Conservation (phyloP, 2,797 vertebrate genomes). For the Dryobates pubescens region DNA sequence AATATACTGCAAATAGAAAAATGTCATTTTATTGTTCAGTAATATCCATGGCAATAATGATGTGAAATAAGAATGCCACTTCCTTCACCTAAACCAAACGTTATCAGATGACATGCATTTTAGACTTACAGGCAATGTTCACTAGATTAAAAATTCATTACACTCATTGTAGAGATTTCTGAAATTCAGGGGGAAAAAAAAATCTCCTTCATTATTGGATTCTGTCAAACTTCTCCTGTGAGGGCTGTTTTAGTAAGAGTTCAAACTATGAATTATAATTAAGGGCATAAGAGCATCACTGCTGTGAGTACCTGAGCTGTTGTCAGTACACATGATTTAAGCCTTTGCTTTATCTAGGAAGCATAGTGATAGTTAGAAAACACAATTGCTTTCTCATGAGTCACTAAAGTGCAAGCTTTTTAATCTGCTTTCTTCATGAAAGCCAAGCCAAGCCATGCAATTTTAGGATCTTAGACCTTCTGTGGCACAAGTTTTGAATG, state of each 20-base stretch:
- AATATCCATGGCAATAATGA: background rate
- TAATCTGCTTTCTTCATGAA: background rate
- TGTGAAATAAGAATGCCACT: background rate
- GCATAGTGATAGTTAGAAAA: background rate
- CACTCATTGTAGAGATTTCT: background rate
- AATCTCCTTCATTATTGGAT: background rate
- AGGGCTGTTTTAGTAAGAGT: background rate
- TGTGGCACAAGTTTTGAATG: background rate
- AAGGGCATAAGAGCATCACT: background rate
- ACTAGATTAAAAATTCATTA: conserved; percentile 3
- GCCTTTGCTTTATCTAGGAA: background rate
- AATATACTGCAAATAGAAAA: conserved; percentile 30
- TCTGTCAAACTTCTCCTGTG: background rate
- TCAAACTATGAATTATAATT: conserved; percentile 9
- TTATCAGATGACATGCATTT: background rate
- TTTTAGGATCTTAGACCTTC: background rate
- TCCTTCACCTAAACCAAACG: background rate
- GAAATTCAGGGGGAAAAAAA: background rate
- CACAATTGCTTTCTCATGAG: background rate
- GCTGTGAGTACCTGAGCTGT: background rate
- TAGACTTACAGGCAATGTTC: background rate
- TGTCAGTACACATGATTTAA: background rate
- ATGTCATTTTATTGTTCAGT: background rate
- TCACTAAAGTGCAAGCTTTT: background rate
- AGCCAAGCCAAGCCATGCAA: background rate